A percentile compares a stretch with the other conserved stretches of the same genome.
Conservation (phyloP, 2,888 invertebrate species). For the Noctua fimbriata region DNA sequence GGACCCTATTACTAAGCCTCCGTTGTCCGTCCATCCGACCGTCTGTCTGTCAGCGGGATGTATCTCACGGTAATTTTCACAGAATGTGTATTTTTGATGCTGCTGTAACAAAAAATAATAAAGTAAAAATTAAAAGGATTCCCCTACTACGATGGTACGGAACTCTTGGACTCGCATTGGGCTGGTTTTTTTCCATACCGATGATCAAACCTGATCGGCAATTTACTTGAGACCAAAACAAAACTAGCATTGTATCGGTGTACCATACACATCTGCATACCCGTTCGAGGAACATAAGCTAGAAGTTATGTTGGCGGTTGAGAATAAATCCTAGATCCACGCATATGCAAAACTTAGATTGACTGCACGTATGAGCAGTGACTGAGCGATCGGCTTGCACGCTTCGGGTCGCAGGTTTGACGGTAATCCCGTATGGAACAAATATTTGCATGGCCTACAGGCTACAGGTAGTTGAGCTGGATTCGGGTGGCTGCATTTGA, state of each 20-base stretch:
- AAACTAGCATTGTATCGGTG: not conserved
- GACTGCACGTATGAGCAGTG: slow-evolving; percentile 30
- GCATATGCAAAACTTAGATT: slow-evolving; percentile 19
- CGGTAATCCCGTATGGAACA: slow-evolving; percentile 19
- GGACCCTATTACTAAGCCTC: too few species aligned
- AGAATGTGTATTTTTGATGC: too few species aligned
- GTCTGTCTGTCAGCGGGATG: too few species aligned
- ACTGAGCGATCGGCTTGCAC: slow-evolving; percentile 36
- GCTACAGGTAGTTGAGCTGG: slow-evolving; percentile 32
- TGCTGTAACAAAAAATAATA: too few species aligned
- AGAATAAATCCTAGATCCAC: slow-evolving; percentile 7
- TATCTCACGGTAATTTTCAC: too few species aligned
- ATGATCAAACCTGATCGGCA: too few species aligned
- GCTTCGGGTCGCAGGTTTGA: slow-evolving; percentile 26
- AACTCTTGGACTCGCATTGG: too few species aligned
- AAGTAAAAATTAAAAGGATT: too few species aligned
- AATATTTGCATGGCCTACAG: slow-evolving; percentile 46
- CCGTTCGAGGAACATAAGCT: not conserved
- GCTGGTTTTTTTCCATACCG: not conserved
- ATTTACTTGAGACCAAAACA: not conserved
- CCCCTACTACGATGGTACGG: too few species aligned
- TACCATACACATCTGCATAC: not conserved
- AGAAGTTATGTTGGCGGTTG: not conserved
- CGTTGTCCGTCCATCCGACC: too few species aligned
- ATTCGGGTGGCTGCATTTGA: not conserved